Evolutionary conservation across 1,140 invertebrate genomes (phyloP).

Genomic region (Platorchestia sp.): DNA sequence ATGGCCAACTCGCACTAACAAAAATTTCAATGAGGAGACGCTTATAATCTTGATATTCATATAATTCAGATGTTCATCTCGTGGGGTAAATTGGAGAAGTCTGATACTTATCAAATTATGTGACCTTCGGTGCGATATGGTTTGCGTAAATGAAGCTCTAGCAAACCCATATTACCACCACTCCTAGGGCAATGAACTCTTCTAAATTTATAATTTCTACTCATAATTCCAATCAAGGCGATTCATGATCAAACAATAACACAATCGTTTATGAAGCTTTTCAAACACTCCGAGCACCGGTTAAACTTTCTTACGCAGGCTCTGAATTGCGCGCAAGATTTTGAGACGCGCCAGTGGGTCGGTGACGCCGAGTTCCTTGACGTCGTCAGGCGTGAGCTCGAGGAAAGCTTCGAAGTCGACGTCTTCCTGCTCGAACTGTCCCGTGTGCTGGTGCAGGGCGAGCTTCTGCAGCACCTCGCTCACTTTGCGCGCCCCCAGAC

Average conservation of each 20-base stretch:
- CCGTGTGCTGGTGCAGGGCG: neutral
- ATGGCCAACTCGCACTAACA: no score
- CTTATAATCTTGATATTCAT: no score
- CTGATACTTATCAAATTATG: neutral
- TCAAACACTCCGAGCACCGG: neutral
- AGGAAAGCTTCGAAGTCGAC: constrained; percentile 42
- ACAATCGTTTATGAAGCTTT: neutral
- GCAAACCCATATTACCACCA: no score
- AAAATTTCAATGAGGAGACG: no score
- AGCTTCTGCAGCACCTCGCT: constrained; percentile 30
- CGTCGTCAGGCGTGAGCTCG: constrained; percentile 41
- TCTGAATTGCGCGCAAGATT: constrained; percentile 11
- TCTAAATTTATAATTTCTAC: neutral
- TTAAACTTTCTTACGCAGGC: constrained; percentile 29
- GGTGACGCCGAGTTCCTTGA: neutral
- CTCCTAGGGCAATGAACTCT: neutral
- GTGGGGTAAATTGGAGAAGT: neutral
- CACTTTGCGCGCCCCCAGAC: neutral
- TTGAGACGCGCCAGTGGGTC: neutral
- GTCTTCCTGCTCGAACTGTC: neutral
- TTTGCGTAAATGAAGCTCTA: no score
- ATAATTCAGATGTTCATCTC: no score
- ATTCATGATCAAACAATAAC: neutral
- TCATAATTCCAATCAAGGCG: neutral
- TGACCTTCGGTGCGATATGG: neutral